Percentiles rank a stretch among this genome's conserved stretches.
Evolutionary conservation across 2,888 invertebrate genomes (phyloP).

Genomic region (Diarsia rubi): DNA sequence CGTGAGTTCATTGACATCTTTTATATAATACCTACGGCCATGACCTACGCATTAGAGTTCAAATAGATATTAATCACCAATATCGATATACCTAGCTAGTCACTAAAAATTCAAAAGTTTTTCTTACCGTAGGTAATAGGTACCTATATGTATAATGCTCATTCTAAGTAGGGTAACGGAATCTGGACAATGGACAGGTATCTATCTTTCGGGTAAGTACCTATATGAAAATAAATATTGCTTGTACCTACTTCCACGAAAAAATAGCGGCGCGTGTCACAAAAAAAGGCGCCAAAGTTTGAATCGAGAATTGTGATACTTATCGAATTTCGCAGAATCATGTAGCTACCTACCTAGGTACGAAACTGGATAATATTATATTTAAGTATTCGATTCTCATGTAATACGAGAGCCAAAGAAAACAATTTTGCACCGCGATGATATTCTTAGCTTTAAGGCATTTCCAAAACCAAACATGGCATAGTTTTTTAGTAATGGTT

Average conservation of each 20-base stretch:
- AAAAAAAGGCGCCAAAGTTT: constrained; percentile 41
- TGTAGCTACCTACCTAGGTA: too few relatives aligned
- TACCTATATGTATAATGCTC: too few relatives aligned
- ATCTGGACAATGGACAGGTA: background rate
- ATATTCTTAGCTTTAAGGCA: background rate
- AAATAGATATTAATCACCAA: background rate
- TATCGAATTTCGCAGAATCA: constrained; percentile 2
- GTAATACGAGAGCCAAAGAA: background rate
- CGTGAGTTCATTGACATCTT: constrained; percentile 25
- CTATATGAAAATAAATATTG: constrained; percentile 24
- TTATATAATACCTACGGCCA: constrained; percentile 14
- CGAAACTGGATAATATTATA: background rate
- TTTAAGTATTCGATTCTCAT: background rate
- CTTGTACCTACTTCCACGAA: constrained; percentile 21
- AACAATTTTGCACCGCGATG: background rate
- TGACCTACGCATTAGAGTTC: background rate
- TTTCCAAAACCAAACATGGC: background rate
- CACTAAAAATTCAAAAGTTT: background rate
- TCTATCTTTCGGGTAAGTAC: too few relatives aligned
- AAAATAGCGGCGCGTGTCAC: constrained; percentile 3
- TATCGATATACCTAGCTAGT: too few relatives aligned
- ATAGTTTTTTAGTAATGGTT: background rate
- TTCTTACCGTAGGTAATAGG: too few relatives aligned
- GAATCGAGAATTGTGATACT: constrained; percentile 4
- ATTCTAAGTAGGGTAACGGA: too few relatives aligned